Percentiles rank a stretch among this genome's conserved stretches.
Evolutionary conservation across 1,140 invertebrate species (phyloP).

Genomic region (Diorhabda carinulata): DNA sequence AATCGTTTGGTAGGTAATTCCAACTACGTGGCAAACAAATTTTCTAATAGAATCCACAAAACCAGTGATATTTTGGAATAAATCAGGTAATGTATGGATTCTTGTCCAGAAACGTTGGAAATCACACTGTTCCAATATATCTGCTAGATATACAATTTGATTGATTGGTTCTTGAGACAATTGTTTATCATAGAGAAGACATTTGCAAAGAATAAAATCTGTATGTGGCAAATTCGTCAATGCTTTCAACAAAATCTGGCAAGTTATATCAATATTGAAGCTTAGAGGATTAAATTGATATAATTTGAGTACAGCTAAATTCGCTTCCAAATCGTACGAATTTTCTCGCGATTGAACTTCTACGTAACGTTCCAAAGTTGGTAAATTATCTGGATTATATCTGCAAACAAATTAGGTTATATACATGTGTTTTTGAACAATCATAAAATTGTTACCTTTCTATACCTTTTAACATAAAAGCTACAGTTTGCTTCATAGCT

Average conservation of each 20-base stretch:
- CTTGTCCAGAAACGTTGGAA: slow-evolving; percentile 88
- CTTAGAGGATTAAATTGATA: slow-evolving; percentile 94
- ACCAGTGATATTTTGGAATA: slow-evolving; percentile 74
- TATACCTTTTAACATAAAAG: slow-evolving; percentile 71
- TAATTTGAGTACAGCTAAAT: slow-evolving; percentile 84
- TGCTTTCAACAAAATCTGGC: slow-evolving; percentile 87
- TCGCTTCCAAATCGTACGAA: slow-evolving; percentile 93
- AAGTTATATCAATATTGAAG: slow-evolving; percentile 78
- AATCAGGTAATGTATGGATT: slow-evolving; percentile 65
- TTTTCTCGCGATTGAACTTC: slow-evolving; percentile 90
- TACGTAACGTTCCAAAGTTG: slow-evolving; percentile 86
- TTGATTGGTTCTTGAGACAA: slow-evolving; percentile 77
- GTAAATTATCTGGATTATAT: slow-evolving; percentile 92
- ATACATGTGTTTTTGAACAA: slow-evolving; percentile 4
- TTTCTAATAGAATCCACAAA: slow-evolving; percentile 96
- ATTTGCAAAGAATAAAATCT: slow-evolving; percentile 96
- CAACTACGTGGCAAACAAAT: slow-evolving; percentile 96
- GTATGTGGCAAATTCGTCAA: slow-evolving; percentile 94
- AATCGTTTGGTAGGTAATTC: slow-evolving; percentile 95
- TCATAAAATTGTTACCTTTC: slow-evolving; percentile 59
- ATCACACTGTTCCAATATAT: slow-evolving; percentile 89
- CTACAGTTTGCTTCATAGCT: slow-evolving; percentile 71
- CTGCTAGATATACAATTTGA: slow-evolving; percentile 83
- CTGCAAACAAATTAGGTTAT: slow-evolving; percentile 50
- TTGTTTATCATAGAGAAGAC: slow-evolving; percentile 83